Conservation (phyloP, 2,888 invertebrate species). For the Tenthredo distinguenda region DNA sequence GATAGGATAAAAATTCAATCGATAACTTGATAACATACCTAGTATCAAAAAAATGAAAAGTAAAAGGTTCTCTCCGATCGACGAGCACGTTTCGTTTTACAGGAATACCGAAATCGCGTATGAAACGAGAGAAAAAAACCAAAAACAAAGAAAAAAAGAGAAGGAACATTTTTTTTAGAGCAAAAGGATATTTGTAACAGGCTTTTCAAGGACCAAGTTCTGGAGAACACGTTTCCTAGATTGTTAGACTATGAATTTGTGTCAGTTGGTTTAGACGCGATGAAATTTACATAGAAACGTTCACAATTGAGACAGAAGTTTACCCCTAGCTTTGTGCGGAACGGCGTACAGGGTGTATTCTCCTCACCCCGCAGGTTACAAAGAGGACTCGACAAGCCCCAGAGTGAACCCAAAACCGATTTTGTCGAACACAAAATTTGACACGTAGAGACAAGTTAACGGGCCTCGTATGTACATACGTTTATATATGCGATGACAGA, state of each 20-base stretch:
- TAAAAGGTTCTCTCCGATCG: too few species aligned
- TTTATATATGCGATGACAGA: background rate
- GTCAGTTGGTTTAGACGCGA: background rate
- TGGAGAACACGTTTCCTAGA: background rate
- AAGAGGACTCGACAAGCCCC: background rate
- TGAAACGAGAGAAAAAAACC: too few species aligned
- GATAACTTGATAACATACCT: too few species aligned
- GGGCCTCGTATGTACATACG: background rate
- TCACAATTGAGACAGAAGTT: slow-evolving; percentile 8
- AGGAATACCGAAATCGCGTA: too few species aligned
- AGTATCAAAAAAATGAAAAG: too few species aligned
- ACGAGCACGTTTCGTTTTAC: too few species aligned
- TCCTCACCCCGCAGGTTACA: background rate
- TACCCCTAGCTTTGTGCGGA: background rate
- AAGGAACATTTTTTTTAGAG: too few species aligned
- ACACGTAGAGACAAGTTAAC: background rate
- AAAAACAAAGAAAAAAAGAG: too few species aligned
- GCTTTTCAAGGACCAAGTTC: background rate
- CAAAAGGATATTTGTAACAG: background rate
- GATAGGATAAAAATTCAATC: too few species aligned
- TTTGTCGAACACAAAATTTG: background rate
- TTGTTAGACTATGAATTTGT: slow-evolving; percentile 10
- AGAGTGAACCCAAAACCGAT: background rate
- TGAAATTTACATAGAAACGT: slow-evolving; percentile 28
- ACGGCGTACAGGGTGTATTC: background rate